A percentile compares a stretch with the other conserved stretches of the same genome.
Evolutionary conservation across 2,113 vertebrate species (phyloP).

Genomic region (Oxygymnocypris stewartii): DNA sequence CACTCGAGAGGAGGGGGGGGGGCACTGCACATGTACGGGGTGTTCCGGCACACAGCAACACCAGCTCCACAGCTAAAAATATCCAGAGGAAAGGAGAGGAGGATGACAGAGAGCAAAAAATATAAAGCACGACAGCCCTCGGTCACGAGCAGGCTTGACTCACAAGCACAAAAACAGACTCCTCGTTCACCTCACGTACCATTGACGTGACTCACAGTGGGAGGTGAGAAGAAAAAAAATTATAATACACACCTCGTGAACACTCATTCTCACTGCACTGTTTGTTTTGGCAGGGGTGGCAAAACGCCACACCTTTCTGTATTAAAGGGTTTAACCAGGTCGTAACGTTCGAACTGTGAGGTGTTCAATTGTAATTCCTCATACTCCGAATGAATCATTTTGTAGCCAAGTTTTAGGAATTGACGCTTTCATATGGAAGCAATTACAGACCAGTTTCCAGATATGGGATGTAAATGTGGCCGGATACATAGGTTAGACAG

Average conservation of each 20-base stretch:
- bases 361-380: not conserved
- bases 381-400: not conserved
- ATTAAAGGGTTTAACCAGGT: not conserved
- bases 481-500: not conserved
- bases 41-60: conserved; percentile 70
- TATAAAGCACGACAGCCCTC: not conserved
- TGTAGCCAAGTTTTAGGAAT: not conserved
- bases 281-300: not conserved
- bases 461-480: conserved; percentile 26
- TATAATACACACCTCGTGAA: conserved; percentile 37
- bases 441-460: conserved; percentile 62
- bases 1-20: not conserved
- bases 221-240: too few species aligned
- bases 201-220: not conserved
- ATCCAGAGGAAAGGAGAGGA: conserved; percentile 57
- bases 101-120: conserved; percentile 36
- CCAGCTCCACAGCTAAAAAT: conserved; percentile 74
- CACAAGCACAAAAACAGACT: conserved; percentile 37
- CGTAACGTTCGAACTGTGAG: not conserved
- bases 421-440: conserved; percentile 61
- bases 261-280: not conserved
- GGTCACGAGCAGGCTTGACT: conserved; percentile 47
- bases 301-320: conserved; percentile 25
- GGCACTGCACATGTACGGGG: conserved; percentile 11
- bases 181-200: conserved; percentile 37